Conservation (phyloP, 37 sponge, comb jelly and placozoan species). For the Aplysina aerophoba region DNA sequence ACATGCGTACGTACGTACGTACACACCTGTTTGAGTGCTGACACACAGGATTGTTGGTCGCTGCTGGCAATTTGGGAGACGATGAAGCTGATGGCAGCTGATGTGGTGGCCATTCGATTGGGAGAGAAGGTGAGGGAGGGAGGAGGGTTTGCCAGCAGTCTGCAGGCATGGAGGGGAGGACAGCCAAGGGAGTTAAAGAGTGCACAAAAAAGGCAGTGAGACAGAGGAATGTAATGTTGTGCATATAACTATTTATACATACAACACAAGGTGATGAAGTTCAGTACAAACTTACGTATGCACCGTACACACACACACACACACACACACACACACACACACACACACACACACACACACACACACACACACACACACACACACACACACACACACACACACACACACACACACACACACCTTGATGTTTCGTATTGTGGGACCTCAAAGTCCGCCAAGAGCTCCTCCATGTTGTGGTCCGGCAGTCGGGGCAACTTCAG, state of each 20-base stretch:
- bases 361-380: not conserved
- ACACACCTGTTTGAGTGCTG: too few relatives aligned
- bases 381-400: not conserved
- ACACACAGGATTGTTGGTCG: not conserved
- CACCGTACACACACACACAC: too few relatives aligned
- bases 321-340: not conserved
- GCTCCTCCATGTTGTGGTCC: not conserved
- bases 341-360: not conserved
- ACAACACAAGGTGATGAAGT: too few relatives aligned
- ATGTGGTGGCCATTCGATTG: slow-evolving; percentile 53
- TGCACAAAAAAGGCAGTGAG: too few relatives aligned
- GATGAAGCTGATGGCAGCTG: slow-evolving; percentile 67
- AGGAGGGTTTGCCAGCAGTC: slow-evolving; percentile 45
- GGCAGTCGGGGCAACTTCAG: not conserved
- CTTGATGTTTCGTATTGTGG: not conserved
- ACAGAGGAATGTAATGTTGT: too few relatives aligned
- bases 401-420: not conserved
- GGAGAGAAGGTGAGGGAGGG: slow-evolving; percentile 45
- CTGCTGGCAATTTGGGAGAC: slow-evolving; percentile 79
- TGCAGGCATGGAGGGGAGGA: too few relatives aligned
- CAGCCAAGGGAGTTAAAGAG: too few relatives aligned
- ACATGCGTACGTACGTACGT: too few relatives aligned
- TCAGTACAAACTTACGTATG: too few relatives aligned
- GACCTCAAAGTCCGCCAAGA: not conserved
- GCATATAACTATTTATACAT: too few relatives aligned